Evolutionary conservation across 2,888 invertebrate species (phyloP).

Genomic region (Rhopalosiphum nymphaeae): DNA sequence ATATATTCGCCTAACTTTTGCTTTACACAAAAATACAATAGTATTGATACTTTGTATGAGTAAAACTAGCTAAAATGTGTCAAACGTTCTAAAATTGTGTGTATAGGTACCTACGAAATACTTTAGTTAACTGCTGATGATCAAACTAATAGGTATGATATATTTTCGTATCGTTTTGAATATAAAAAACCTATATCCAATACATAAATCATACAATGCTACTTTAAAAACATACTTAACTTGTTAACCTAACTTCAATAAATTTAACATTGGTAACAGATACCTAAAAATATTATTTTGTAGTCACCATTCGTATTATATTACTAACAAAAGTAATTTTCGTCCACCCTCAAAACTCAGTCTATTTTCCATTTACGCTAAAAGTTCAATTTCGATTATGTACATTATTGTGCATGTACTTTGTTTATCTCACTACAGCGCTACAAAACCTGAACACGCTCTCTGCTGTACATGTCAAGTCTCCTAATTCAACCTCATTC

Average conservation of each 20-base stretch:
- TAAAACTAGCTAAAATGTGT: not conserved
- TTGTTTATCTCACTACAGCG: conserved; percentile 12
- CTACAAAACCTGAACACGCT: conserved; percentile 15
- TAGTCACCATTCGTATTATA: not conserved
- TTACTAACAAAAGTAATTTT: conserved; percentile 1
- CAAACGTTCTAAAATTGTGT: not conserved
- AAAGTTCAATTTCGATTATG: not conserved
- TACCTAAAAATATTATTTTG: not conserved
- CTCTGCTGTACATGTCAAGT: not conserved
- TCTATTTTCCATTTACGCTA: not conserved
- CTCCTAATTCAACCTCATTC: conserved; percentile 2
- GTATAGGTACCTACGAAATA: not conserved
- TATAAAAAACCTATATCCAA: not conserved
- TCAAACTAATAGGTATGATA: not conserved
- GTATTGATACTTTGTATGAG: not conserved
- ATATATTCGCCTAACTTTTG: not conserved
- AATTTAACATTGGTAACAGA: not conserved
- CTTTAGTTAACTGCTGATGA: not conserved
- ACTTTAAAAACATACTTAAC: not conserved
- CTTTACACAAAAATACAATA: not conserved
- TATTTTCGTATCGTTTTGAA: not conserved
- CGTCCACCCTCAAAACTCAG: not conserved
- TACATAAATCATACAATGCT: not conserved
- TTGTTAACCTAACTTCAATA: not conserved
- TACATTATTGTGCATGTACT: not conserved